phyloP scores from a whole-genome alignment of 2,888 invertebrate species.

The Acronicta alni region DNA sequence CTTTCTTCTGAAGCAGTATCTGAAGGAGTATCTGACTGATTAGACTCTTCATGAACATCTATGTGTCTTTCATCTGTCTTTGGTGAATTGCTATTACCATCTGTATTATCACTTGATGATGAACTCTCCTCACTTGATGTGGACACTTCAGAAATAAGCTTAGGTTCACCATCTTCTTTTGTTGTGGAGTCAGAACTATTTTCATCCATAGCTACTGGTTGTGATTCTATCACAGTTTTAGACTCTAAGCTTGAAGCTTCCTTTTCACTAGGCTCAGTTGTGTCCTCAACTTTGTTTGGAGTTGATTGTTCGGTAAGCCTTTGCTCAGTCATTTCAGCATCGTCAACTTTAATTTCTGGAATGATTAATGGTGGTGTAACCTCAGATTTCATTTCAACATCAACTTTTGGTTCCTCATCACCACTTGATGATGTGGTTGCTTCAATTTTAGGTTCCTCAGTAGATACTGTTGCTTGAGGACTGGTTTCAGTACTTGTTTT shows the following conservation, averaged over 20 bases:
- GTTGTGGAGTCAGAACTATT: constrained; percentile 77
- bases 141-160: constrained; percentile 76
- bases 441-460: constrained; percentile 60
- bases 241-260: constrained; percentile 49
- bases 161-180: constrained; percentile 77
- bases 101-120: constrained; percentile 84
- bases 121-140: constrained; percentile 85
- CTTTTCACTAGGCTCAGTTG: constrained; percentile 52
- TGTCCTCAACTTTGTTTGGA: constrained; percentile 57
- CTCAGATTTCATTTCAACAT: constrained; percentile 72
- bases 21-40: constrained; percentile 60
- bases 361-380: constrained; percentile 67
- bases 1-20: constrained; percentile 50
- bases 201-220: constrained; percentile 70
- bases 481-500: constrained; percentile 56
- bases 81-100: constrained; percentile 84
- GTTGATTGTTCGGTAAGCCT: constrained; percentile 72
- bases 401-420: constrained; percentile 64
- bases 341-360: constrained; percentile 83
- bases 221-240: constrained; percentile 62
- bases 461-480: constrained; percentile 54
- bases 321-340: constrained; percentile 83
- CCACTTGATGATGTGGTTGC: constrained; percentile 35
- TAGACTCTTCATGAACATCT: constrained; percentile 73
- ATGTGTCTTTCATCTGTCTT: constrained; percentile 73